phyloP scores from a whole-genome alignment of 2,888 invertebrate species.

The Leptinotarsa haldemani region DNA sequence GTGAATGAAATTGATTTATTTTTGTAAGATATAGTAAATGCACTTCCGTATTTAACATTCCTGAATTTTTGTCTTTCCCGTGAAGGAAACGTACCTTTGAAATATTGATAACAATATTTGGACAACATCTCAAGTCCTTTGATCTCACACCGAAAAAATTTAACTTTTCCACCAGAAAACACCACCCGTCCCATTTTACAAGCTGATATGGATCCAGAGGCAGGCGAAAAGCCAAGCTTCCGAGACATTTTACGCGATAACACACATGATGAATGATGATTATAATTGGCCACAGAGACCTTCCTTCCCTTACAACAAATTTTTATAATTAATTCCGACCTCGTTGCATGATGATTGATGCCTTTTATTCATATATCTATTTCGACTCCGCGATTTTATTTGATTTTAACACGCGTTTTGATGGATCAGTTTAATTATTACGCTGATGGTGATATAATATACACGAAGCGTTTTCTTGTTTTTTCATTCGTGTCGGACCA shows the following conservation, averaged over 20 bases:
- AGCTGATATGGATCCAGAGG: slow-evolving; percentile 54
- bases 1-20: too few species aligned
- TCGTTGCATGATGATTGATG: slow-evolving; percentile 40
- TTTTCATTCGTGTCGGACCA: slow-evolving; percentile 6
- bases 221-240: slow-evolving; percentile 58
- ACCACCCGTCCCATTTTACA: neutral
- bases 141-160: neutral
- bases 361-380: slow-evolving; percentile 39
- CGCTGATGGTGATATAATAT: slow-evolving; percentile 21
- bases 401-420: slow-evolving; percentile 31
- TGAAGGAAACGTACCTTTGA: too few species aligned
- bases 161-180: neutral
- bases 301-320: slow-evolving; percentile 37
- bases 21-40: too few species aligned
- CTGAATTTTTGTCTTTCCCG: too few species aligned
- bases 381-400: slow-evolving; percentile 37
- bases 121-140: neutral
- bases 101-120: too few species aligned
- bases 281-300: slow-evolving; percentile 57
- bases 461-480: slow-evolving; percentile 14
- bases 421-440: slow-evolving; percentile 33
- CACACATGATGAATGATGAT: slow-evolving; percentile 62
- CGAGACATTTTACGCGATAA: slow-evolving; percentile 59
- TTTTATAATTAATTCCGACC: slow-evolving; percentile 42
- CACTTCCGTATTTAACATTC: too few species aligned